phyloP scores from a whole-genome alignment of 2,113 vertebrate species.

The Protobothrops flavoviridis region DNA sequence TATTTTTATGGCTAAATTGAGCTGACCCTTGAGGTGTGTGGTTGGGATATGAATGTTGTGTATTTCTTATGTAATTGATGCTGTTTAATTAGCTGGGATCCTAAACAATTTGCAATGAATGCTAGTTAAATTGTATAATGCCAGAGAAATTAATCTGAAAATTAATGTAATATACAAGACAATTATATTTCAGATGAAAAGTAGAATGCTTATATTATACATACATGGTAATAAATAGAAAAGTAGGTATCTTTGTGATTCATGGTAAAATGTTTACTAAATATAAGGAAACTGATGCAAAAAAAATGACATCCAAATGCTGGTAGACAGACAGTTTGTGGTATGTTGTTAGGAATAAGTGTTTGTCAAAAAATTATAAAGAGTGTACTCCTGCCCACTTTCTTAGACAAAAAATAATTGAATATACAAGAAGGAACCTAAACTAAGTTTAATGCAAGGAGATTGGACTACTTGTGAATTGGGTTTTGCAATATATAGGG shows the following conservation, averaged over 20 bases:
- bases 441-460: neutral
- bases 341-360: neutral
- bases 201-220: neutral
- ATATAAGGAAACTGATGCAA: neutral
- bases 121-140: neutral
- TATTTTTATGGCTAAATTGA: neutral
- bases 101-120: neutral
- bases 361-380: neutral
- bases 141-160: neutral
- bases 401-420: neutral
- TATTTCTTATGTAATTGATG: neutral
- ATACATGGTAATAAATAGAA: neutral
- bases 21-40: neutral
- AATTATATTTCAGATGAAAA: neutral
- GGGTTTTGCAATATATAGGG: neutral
- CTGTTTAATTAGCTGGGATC: neutral
- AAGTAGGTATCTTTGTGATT: neutral
- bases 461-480: neutral
- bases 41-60: neutral
- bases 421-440: neutral
- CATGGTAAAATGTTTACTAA: neutral
- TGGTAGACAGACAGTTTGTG: neutral
- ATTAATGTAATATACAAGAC: neutral
- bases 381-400: neutral
- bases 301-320: neutral